Conservation (phyloP, 30 jellyfish, hydroid and myxozoan genomes). For the Turritopsis dohrnii region DNA sequence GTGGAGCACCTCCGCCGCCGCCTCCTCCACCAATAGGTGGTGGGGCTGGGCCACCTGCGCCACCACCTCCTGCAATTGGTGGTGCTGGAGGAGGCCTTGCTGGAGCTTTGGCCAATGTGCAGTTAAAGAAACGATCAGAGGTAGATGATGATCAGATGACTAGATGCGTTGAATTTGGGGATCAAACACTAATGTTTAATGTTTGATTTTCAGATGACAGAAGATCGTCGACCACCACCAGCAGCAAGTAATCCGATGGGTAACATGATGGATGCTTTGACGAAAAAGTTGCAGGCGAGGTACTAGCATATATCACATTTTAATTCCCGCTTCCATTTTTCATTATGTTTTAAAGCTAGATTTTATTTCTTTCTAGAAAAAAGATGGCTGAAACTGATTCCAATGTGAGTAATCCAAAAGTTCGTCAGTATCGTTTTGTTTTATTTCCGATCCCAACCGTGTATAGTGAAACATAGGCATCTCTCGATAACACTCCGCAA, state of each 20-base stretch:
- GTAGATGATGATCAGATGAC: constrained; percentile 1
- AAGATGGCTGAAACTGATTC: constrained; percentile 6
- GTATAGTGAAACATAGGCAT: no score
- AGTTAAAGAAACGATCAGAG: constrained; percentile 53
- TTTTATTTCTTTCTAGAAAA: not conserved
- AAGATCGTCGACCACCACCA: constrained; percentile 39
- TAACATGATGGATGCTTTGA: constrained; percentile 77
- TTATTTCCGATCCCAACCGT: no score
- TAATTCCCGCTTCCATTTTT: not conserved
- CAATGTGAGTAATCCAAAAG: not conserved
- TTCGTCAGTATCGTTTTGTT: no score
- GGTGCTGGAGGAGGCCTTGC: constrained; percentile 79
- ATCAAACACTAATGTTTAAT: not conserved
- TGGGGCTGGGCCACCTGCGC: constrained; percentile 43
- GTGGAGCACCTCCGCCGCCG: constrained; percentile 62
- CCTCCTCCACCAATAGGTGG: constrained; percentile 81
- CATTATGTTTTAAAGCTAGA: not conserved
- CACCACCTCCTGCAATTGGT: constrained; percentile 45
- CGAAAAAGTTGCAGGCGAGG: constrained; percentile 50
- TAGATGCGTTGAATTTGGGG: no score
- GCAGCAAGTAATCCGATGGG: constrained; percentile 62
- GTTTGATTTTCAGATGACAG: constrained; percentile 4
- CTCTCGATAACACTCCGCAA: no score
- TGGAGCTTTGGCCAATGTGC: constrained; percentile 59
- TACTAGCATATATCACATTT: not conserved